Evolutionary conservation across 2,797 vertebrate genomes (phyloP), one percentile per base, ranked within the genome.

Genomic region (Balearica regulorum): DNA sequence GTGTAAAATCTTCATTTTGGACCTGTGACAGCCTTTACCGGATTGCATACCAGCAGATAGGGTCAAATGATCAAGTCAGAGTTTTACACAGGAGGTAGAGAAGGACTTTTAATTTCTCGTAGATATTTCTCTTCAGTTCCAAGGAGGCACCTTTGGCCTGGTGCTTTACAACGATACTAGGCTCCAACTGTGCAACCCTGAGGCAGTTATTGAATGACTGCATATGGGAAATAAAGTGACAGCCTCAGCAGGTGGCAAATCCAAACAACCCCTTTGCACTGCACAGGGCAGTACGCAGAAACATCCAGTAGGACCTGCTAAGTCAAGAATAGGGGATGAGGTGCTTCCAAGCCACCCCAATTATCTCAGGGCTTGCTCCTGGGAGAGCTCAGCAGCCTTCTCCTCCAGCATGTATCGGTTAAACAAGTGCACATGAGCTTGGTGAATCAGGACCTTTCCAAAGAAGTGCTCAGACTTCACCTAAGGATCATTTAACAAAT

Each of bases 391-490:
- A 70, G 65, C 48, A 66, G 35, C 11, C 16, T 75, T 54, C 44
- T 55, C 65, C 66, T 29, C 19, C 8, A 70, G 19, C 6, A 75
- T 26, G 28, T 55, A 15, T 15, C 26, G 54, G 9, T 18, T n/a
- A 71, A 58, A 57, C 8, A 72, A 49, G 12, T 1, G 4, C 14
- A 24, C 0, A 0, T 29, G 10, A 22, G 12, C 25, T 54, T 79
- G 48, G 29, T 25, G 46, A 64, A 28, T 53, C 35, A 43, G 65
- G 46, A 57, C 13, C 31, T 89, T 72, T 62, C 22, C 62, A 61
- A 75, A 69, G 62, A 35, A 90, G 26, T 8, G 14, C 16, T 86
- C 54, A 81, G 15, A 39, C 43, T 65, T 57, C 33, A 66, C 39
- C 20, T 66, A 86, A 61, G 60, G 57, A 57, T 71, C 41, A 49